Evolutionary conservation across 2,113 vertebrate genomes (phyloP).

Genomic region (Sylvilagus bachmani): DNA sequence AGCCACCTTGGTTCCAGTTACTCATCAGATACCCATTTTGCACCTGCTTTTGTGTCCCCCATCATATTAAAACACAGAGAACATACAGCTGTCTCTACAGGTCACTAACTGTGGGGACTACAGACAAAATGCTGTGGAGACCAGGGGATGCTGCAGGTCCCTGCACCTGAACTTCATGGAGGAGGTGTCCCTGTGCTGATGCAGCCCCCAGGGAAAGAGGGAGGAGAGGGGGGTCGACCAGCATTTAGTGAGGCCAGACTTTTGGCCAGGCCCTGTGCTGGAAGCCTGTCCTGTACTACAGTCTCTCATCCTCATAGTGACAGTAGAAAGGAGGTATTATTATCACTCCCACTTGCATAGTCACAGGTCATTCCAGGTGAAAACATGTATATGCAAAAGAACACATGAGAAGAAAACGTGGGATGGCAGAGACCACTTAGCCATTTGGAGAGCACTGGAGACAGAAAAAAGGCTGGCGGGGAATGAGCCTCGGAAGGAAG

Average conservation of each 20-base stretch:
- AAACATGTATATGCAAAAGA: not conserved
- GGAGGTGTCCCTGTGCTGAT: not conserved
- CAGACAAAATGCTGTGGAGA: not conserved
- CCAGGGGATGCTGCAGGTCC: not conserved
- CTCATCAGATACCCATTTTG: not conserved
- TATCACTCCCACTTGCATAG: not conserved
- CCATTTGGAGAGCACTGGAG: not conserved
- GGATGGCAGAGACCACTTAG: not conserved
- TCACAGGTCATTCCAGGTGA: not conserved
- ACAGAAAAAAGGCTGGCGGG: not conserved
- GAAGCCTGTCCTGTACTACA: not conserved
- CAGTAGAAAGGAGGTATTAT: not conserved
- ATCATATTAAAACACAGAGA: not conserved
- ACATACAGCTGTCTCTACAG: not conserved
- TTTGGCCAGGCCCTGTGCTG: not conserved
- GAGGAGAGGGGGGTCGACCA: not conserved
- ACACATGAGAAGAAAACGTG: not conserved
- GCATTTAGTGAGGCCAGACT: not conserved
- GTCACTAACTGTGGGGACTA: not conserved
- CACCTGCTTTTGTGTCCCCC: not conserved
- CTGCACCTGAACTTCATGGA: not conserved
- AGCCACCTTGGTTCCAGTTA: not conserved
- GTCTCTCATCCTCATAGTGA: not conserved
- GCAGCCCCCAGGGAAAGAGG: not conserved
- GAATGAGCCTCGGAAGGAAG: not conserved